A percentile compares a stretch with the other conserved stretches of the same genome.
These are phyloP conservation scores for Papilio gigon DNA, from an alignment of 2,888 invertebrate genomes.

Conservation along the genomic window DNA sequence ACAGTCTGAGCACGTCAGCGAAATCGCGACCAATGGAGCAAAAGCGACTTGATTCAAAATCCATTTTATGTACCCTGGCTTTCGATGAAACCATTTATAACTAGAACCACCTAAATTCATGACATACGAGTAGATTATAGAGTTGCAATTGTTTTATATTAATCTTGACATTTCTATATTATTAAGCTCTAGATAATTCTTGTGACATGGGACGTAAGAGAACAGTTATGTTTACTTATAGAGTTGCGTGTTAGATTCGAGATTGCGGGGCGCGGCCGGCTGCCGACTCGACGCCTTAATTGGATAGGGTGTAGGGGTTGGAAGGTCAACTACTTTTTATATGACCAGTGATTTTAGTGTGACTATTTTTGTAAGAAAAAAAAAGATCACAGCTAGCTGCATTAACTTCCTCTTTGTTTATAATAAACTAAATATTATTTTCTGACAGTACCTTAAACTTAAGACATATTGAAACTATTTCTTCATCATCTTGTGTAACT, in stretches of 20 bases:
- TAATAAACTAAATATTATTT: neutral
- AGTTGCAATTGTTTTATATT: neutral
- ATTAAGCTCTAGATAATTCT: no score
- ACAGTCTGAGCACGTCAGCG: slow-evolving; percentile 3
- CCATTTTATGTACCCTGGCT: neutral
- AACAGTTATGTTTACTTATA: no score
- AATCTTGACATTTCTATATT: no score
- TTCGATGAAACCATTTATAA: slow-evolving; percentile 29
- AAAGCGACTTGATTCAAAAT: slow-evolving; percentile 15
- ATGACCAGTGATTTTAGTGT: neutral
- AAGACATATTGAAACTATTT: neutral
- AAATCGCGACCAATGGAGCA: slow-evolving; percentile 20
- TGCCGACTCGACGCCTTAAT: slow-evolving; percentile 27
- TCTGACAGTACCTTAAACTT: neutral
- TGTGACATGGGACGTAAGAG: no score
- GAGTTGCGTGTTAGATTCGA: slow-evolving; percentile 33
- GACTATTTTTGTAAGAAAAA: no score
- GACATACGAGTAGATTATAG: neutral
- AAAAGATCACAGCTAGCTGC: no score
- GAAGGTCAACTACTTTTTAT: slow-evolving; percentile 23
- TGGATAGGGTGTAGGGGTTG: slow-evolving; percentile 27
- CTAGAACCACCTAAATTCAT: neutral
- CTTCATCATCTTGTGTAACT: neutral
- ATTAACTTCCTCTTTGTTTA: no score
- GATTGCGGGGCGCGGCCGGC: slow-evolving; percentile 34